phyloP scores from a whole-genome alignment of 2,888 invertebrate species.

The Brachypalpus laphriformis region DNA sequence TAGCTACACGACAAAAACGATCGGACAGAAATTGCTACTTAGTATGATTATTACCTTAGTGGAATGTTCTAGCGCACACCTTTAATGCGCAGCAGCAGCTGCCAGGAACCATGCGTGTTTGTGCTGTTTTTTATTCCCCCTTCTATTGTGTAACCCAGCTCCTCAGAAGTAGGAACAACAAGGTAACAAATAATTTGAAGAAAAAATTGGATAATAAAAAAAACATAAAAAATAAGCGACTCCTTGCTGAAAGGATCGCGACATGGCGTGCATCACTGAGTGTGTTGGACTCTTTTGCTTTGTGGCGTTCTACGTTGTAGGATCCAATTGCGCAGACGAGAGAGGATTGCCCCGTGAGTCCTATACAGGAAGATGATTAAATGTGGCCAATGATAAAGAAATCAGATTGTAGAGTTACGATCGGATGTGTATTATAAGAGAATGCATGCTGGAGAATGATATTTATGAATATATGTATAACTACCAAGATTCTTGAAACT shows the following conservation, averaged over 20 bases:
- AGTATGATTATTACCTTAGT: conserved; percentile 49
- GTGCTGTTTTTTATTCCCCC: conserved; percentile 1
- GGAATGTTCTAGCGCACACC: conserved; percentile 18
- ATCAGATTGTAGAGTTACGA: not conserved
- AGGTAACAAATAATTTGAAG: not conserved
- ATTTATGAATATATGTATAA: not conserved
- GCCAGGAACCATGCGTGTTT: not conserved
- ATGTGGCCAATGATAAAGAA: conserved; percentile 2
- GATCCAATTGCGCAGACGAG: not conserved
- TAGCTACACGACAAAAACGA: no score
- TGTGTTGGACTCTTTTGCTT: conserved; percentile 22
- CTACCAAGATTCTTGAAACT: no score
- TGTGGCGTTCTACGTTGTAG: not conserved
- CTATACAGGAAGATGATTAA: not conserved
- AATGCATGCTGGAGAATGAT: not conserved
- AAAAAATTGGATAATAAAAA: not conserved
- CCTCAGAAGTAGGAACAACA: conserved; percentile 15
- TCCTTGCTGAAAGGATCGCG: conserved; percentile 31
- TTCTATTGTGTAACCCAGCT: not conserved
- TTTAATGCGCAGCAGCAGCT: conserved; percentile 34
- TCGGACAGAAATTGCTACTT: conserved; percentile 42
- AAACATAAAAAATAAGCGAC: conserved; percentile 3
- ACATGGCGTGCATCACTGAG: conserved; percentile 2
- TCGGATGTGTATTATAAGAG: not conserved
- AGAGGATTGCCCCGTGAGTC: not conserved